Base-by-base conservation (phyloP, 2,113 vertebrate genomes). In the Solea solea region DNA sequence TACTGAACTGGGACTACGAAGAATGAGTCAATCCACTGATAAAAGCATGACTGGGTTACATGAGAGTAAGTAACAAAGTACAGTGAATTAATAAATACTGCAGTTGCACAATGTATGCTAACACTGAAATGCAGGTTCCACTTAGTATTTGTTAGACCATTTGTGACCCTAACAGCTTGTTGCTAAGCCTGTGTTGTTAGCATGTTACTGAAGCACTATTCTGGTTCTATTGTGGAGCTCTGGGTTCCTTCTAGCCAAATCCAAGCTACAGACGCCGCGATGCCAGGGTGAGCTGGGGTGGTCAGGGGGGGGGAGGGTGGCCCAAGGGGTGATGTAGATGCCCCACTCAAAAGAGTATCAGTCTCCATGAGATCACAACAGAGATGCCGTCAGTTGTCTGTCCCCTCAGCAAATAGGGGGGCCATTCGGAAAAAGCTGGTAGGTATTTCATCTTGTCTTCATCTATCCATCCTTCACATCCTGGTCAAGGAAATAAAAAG, bases 191-290 rank as follows among this genome's bases (percentile, higher is more conserved):
- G 83, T 74, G 46, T 82, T 78, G 73, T 85, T 88, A 88, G 87
- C 88, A 69, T 84, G 89, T 86, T 90, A 90, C 72, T 78, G 78
- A 90, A 91, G 88, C 84, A 56, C 82, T 87, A 87, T 57, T 74
- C 65, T 80, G 81, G 45, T 83, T 70, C 78, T 82, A 82, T 42
- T 48, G 77, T 62, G 72, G 65, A 59, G 34, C 21, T 80, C 78
- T 73, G 64, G 68, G 74, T 63, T 78, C 50, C 60, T 50, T 75
- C 67, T 27, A 72, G 76, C 41, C 57, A 52, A 63, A 70, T 71
- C 55, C 15, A 54, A 62, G 62, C 50, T 25, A 21, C 40, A 48
- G 59, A 25, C 63, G 51, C 48, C 34, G 64, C 59, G 69, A 76
- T 56, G 62, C 44, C n/a, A 21, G 60, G 69, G 54, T 62, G 59